Percentiles rank a stretch among this genome's conserved stretches.
Evolutionary conservation across 2,888 invertebrate genomes (phyloP).

Genomic region (Phragmatobia fuliginosa): DNA sequence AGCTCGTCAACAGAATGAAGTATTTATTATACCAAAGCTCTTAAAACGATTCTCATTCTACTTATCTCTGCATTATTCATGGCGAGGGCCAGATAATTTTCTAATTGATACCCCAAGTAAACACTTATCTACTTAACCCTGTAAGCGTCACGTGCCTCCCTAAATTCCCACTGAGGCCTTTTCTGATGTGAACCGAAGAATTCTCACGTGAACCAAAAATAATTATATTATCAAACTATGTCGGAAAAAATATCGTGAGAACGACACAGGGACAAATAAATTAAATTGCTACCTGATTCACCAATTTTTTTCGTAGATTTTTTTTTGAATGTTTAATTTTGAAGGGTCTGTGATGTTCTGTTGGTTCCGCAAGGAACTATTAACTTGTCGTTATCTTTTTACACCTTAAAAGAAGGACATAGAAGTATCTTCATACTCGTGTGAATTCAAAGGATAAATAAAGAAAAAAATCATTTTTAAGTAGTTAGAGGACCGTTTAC

Average conservation of each 20-base stretch:
- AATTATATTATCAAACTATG: constrained; percentile 19
- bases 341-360: neutral
- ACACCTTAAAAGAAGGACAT: neutral
- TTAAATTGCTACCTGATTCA: constrained; percentile 41
- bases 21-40: neutral
- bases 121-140: constrained; percentile 32
- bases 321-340: neutral
- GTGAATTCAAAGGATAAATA: too few species aligned
- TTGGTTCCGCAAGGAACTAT: neutral
- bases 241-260: constrained; percentile 34
- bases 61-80: constrained; percentile 18
- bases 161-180: constrained; percentile 37
- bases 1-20: constrained; percentile 2
- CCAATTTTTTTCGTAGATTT: constrained; percentile 3
- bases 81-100: constrained; percentile 1
- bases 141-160: constrained; percentile 36
- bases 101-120: constrained; percentile 19
- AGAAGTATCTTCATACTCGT: too few species aligned
- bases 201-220: constrained; percentile 42
- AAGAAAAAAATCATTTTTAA: too few species aligned
- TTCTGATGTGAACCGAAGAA: constrained; percentile 39
- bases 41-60: constrained; percentile 6
- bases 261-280: constrained; percentile 24
- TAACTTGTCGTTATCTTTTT: neutral
- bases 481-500: too few species aligned